Base-by-base conservation (phyloP, 2,797 vertebrate species). In the Ctenosaura bakeri region DNA sequence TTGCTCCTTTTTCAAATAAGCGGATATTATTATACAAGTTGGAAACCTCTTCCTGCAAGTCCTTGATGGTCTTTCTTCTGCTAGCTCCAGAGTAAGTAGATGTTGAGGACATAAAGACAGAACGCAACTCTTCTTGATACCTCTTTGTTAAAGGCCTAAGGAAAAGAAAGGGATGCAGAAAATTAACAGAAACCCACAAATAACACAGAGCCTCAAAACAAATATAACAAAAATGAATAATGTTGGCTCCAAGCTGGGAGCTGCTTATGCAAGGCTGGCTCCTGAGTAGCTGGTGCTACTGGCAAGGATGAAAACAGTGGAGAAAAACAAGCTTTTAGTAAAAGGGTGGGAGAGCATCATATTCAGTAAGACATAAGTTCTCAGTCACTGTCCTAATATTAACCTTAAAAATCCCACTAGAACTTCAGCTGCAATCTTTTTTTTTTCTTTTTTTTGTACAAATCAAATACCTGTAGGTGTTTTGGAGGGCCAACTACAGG, bases 11-110 rank as follows among this genome's bases (percentile, higher is more conserved):
- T 92, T 99, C 99, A 96, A 99, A 99, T 78, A 99, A 97, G 0
- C 98, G 97, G 92, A 99, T 98, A 95, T 99, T 99, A 96, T 97
- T 98, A 96, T 98, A 99, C 0, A 99, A 95, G 95, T 97, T 98
- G 92, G 97, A 98, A 93, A 99, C 98, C 92, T 99, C 99, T 94
- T 99, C 99, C 95, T 99, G 98, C 1, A 99, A 97, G 50, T 99
- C 99, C 95, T 98, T 99, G 94, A 98, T 97, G 9, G 97, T 99
- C 91, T 98, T 98, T 96, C 98, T 99, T 93, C 98, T 98, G 95
- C 93, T 98, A 81, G 97, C 95, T 71, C 98, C 98, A 14, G 98
- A 97, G 2, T 96, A 94, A 50, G 98, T 96, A 87, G 97, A 97
- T 73, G 96, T 97, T 88, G 98, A 98, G 89, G 99, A 99, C 4